These are phyloP conservation scores for Toxostoma redivivum DNA, from an alignment of 2,113 vertebrate species.

Conservation along the genomic window DNA sequence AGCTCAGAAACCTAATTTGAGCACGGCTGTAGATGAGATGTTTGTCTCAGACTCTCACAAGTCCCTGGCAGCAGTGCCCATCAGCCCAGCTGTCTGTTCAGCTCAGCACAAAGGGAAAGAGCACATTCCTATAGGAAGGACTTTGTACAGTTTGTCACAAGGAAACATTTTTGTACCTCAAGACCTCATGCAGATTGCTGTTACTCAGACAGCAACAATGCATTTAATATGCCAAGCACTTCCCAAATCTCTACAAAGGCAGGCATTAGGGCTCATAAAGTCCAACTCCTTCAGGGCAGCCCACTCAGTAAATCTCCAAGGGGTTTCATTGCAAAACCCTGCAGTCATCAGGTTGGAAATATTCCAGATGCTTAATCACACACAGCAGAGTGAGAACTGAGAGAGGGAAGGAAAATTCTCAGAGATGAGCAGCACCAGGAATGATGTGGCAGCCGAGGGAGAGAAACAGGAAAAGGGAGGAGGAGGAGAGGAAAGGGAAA, in stretches of 20 bases:
- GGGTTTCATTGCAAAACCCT: constrained; percentile 1
- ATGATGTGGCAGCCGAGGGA: constrained; percentile 4
- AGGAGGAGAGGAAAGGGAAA: constrained; percentile 29
- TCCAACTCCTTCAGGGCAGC: neutral
- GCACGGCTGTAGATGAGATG: neutral
- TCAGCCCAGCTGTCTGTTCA: neutral
- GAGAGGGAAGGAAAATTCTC: neutral
- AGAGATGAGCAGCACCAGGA: neutral
- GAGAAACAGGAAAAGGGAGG: constrained; percentile 45
- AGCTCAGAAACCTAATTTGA: neutral
- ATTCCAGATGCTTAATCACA: constrained; percentile 17
- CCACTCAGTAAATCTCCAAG: neutral
- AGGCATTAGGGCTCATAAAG: neutral
- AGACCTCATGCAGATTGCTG: neutral
- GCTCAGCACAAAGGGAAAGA: neutral
- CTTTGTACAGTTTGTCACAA: neutral
- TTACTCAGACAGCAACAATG: neutral
- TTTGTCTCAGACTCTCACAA: neutral
- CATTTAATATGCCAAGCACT: neutral
- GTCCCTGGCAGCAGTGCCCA: neutral
- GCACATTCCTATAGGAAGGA: neutral
- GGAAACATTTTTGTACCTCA: neutral
- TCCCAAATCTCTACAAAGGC: neutral
- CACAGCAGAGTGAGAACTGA: neutral
- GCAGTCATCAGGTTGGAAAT: neutral